Evolutionary conservation across 2,113 vertebrate genomes (phyloP).

Genomic region (Cyrtonyx montezumae): DNA sequence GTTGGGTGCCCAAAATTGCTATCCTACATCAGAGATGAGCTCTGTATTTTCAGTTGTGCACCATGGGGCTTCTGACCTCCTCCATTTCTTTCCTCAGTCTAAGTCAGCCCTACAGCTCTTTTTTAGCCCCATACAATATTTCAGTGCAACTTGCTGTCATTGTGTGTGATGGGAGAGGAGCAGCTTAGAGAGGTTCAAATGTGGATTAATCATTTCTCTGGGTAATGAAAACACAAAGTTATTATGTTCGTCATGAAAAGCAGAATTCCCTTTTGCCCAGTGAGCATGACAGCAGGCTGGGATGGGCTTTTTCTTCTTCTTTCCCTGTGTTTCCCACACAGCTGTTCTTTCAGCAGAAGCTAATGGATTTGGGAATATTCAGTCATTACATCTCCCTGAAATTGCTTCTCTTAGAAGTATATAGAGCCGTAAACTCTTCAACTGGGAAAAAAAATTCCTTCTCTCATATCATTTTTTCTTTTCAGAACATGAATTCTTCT

Average conservation of each 20-base stretch:
- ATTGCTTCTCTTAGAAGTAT: slow-evolving; percentile 29
- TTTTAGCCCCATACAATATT: not conserved
- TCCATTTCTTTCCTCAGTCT: accelerated
- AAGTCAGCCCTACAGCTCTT: not conserved
- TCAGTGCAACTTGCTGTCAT: not conserved
- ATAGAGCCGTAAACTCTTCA: not conserved
- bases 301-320: slow-evolving; percentile 19
- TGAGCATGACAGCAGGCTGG: not conserved
- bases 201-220: not conserved
- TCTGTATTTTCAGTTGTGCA: not conserved
- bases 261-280: slow-evolving; percentile 1
- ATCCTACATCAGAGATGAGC: not conserved
- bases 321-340: not conserved
- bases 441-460: not conserved
- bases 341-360: slow-evolving; percentile 21
- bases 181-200: not conserved
- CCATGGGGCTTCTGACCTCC: not conserved
- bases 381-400: slow-evolving; percentile 1
- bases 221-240: not conserved
- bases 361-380: slow-evolving; percentile 47
- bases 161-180: not conserved
- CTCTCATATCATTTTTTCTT: not conserved
- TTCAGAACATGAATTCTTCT: not conserved
- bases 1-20: not conserved
- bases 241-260: not conserved